Base-by-base conservation (phyloP, 2,113 vertebrate genomes). In the Pardalotus punctatus region DNA sequence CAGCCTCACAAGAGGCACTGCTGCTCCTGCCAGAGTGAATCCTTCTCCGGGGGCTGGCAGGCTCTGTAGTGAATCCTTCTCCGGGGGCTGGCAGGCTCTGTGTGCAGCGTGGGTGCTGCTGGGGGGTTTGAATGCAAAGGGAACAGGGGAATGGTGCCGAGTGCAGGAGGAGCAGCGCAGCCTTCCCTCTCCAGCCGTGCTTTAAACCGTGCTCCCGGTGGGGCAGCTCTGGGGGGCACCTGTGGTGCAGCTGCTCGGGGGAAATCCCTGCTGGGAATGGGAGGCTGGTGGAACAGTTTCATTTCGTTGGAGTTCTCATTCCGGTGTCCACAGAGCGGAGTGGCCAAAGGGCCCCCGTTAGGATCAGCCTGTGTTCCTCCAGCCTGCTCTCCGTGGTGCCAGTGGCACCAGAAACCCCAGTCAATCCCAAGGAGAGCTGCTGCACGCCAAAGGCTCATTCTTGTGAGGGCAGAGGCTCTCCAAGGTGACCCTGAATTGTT, bases 401-500 rank as follows among this genome's bases (percentile, higher is more conserved):
- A 7, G 36, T 2, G 48, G 76, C 33, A 15, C 25, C 80, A 50
- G 54, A 2, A 29, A 1, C 9, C 22, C n/a, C n/a, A n/a, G n/a
- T n/a, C 16, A 6, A 17, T 3, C 18, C 38, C 6, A 4, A 8
- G 45, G 20, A 9, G 25, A 2, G 35, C 64, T 16, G n/a, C 64
- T 62, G 8, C 27, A 7, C 24, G 15, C 25, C 3, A 17, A 20
- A 10, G 57, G 10, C 6, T 62, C 0, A 0, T n/a, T 13, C 42
- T 17, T 27, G 20, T 21, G 20, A 12, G 48, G 43, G 53, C 58
- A 54, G 53, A 27, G 31, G 16, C 12, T 17, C 1, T 16, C 1
- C 1, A 0, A 0, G 14, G 42, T 7, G 60, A 2, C 6, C 2
- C 1, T 5, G 27, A n/a, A 0, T 3, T 17, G 42, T 9, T 54